Evolutionary conservation across 92 coral and sea anemone genomes (phyloP).

Genomic region (Phenganax marumi): DNA sequence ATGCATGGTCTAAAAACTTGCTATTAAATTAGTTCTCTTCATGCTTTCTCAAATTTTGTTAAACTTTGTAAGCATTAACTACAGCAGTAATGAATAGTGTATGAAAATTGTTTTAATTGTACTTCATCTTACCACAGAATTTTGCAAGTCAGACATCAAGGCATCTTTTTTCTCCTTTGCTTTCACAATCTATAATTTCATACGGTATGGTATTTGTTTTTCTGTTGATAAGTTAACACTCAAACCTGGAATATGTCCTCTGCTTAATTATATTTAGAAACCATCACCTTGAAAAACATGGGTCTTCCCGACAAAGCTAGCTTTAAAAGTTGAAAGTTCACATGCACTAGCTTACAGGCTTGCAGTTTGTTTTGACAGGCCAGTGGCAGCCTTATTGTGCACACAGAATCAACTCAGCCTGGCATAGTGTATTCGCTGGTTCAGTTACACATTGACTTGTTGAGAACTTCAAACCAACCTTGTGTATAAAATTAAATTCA

Average conservation of each 20-base stretch:
- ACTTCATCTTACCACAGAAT: background rate
- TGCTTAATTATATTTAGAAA: background rate
- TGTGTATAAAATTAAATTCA: no score
- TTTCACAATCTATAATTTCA: background rate
- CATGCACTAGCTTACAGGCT: background rate
- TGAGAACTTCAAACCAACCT: no score
- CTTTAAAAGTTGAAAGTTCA: background rate
- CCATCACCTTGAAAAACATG: background rate
- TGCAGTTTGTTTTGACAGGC: slow-evolving; percentile 5
- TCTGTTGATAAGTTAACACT: background rate
- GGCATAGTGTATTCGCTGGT: background rate
- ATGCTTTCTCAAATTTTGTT: background rate
- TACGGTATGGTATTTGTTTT: background rate
- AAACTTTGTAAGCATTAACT: background rate
- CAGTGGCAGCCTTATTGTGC: background rate
- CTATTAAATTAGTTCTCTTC: no score
- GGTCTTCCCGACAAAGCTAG: background rate
- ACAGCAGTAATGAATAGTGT: background rate
- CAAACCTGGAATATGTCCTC: background rate
- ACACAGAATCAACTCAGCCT: background rate
- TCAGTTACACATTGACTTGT: no score
- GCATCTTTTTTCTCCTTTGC: background rate
- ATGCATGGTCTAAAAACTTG: no score
- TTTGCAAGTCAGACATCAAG: background rate
- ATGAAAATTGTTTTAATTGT: background rate